These are phyloP conservation scores for Meghimatium bilineatum DNA, from an alignment of 2,888 invertebrate species.

Conservation along the genomic window DNA sequence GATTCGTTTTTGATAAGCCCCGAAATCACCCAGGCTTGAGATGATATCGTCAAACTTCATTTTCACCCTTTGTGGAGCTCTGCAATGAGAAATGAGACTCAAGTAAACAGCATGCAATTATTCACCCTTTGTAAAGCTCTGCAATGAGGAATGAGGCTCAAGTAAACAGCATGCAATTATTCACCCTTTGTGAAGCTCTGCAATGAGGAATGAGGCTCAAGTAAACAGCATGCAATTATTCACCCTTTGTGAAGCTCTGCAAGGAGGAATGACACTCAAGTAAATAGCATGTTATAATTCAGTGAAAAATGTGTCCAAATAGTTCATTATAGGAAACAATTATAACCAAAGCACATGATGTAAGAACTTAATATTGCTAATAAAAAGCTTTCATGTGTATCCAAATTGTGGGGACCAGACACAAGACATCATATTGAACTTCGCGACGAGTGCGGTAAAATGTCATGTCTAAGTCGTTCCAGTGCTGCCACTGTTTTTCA, in stretches of 20 bases:
- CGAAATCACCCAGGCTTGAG: constrained; percentile 53
- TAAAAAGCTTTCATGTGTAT: no score
- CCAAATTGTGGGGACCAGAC: no score
- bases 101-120: not conserved
- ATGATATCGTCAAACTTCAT: constrained; percentile 57
- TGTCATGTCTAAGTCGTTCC: no score
- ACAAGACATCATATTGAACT: no score
- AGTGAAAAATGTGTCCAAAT: no score
- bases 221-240: not conserved
- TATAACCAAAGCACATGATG: no score
- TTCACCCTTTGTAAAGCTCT: not conserved
- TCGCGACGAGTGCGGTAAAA: no score
- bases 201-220: not conserved
- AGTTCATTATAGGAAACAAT: no score
- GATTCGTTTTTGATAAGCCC: constrained; percentile 50
- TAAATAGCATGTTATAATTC: not conserved
- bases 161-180: not conserved
- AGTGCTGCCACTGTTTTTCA: no score
- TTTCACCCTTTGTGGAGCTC: not conserved
- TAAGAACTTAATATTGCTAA: no score
- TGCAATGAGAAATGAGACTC: not conserved
- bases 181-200: not conserved
- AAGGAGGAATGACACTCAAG: no score
- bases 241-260: not conserved
- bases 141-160: not conserved